Percentiles rank a stretch among this genome's conserved stretches.
Conservation (phyloP, 2,113 vertebrate genomes). For the Hymenochirus boettgeri region DNA sequence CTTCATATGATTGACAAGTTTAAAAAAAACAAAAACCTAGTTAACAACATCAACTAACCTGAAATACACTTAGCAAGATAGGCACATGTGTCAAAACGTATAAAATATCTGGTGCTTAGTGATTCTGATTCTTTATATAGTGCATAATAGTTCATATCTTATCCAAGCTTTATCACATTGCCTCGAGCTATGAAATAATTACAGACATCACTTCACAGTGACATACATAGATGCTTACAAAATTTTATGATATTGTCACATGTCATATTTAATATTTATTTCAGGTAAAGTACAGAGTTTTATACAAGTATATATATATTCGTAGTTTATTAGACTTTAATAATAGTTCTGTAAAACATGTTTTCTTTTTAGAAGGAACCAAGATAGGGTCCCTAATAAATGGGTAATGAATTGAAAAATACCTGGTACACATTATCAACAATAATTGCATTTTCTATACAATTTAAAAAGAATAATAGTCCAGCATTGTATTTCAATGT, state of each 20-base stretch:
- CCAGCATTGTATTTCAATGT: no score
- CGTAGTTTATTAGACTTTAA: no score
- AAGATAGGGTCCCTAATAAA: no score
- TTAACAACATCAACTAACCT: constrained; percentile 5
- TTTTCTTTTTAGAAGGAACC: no score
- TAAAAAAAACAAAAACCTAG: constrained; percentile 35
- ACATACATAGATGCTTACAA: constrained; percentile 4
- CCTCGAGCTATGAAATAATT: constrained; percentile 22
- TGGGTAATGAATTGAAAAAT: no score
- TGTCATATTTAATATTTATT: background rate
- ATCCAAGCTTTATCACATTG: background rate
- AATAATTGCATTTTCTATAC: no score
- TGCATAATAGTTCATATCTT: background rate
- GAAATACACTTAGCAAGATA: constrained; percentile 21
- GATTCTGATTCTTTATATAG: background rate
- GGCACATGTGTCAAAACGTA: constrained; percentile 20
- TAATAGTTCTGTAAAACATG: no score
- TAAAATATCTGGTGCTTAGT: background rate
- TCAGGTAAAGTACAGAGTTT: no score
- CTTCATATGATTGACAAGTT: constrained; percentile 13
- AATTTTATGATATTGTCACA: constrained; percentile 15
- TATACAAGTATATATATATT: background rate
- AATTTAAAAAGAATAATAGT: no score
- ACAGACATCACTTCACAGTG: constrained; percentile 5
- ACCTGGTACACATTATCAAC: no score